Percentiles rank a stretch among this genome's conserved stretches.
Conservation (phyloP, 2,797 vertebrate genomes). For the Phaenicophaeus curvirostris region DNA sequence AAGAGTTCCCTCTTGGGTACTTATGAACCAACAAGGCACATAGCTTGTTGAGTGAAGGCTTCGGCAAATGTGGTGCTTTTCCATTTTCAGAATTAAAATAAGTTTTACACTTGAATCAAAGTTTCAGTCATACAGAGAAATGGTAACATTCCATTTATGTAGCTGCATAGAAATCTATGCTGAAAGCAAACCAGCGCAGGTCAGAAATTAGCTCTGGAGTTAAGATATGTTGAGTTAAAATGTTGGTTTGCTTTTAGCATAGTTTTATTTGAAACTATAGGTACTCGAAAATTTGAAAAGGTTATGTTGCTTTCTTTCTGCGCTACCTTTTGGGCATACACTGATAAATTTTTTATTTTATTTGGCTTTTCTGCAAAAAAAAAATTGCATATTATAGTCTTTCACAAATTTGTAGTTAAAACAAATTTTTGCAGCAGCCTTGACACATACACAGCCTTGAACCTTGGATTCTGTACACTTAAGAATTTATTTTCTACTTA, state of each 20-base stretch:
- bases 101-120: background rate
- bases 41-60: background rate
- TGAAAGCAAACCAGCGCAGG: background rate
- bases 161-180: background rate
- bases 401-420: background rate
- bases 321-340: background rate
- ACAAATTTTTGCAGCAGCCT: background rate
- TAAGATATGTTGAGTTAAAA: background rate
- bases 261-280: background rate
- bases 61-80: background rate
- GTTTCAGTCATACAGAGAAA: background rate
- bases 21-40: background rate
- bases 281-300: background rate
- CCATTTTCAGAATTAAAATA: background rate
- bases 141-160: background rate
- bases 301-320: background rate
- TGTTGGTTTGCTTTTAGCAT: background rate
- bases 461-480: background rate
- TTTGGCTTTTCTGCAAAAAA: background rate
- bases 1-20: background rate
- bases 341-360: background rate
- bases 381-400: background rate
- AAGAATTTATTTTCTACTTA: background rate
- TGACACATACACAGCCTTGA: background rate
- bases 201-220: background rate